These are phyloP conservation scores for Drosophila lacteicornis DNA, from an alignment of 1,140 invertebrate species.

Conservation along the genomic window DNA sequence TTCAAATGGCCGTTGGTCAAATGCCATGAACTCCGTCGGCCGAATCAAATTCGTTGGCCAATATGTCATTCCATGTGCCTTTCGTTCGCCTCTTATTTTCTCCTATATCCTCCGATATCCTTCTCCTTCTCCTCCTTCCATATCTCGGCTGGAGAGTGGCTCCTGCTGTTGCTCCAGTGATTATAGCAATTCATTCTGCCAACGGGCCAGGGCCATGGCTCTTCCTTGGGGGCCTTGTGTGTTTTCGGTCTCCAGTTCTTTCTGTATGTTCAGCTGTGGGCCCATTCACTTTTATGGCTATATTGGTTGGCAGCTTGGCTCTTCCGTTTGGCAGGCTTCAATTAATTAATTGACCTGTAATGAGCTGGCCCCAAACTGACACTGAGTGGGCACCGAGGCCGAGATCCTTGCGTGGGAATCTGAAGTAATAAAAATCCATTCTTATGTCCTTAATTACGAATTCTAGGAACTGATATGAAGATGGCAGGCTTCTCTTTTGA, in stretches of 20 bases:
- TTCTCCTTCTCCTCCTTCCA: neutral
- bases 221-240: neutral
- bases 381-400: constrained; percentile 10
- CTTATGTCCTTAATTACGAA: neutral
- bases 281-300: constrained; percentile 59
- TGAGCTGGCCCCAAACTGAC: constrained; percentile 35
- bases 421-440: constrained; percentile 9
- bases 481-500: neutral
- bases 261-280: constrained; percentile 19
- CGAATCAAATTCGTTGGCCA: constrained; percentile 54
- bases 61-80: constrained; percentile 48
- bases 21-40: constrained; percentile 27
- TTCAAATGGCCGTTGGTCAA: constrained; percentile 38
- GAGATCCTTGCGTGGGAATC: neutral
- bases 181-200: constrained; percentile 55
- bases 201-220: constrained; percentile 10
- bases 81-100: neutral
- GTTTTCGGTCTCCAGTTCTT: constrained; percentile 4
- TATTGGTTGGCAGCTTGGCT: constrained; percentile 27
- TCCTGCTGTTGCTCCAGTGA: constrained; percentile 37
- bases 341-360: constrained; percentile 65
- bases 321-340: constrained; percentile 46
- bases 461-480: neutral
- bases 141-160: constrained; percentile 1
- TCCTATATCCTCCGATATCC: constrained; percentile 1